Evolutionary conservation across 2,113 vertebrate species (phyloP).

Genomic region (Cyprinodon tularosa): DNA sequence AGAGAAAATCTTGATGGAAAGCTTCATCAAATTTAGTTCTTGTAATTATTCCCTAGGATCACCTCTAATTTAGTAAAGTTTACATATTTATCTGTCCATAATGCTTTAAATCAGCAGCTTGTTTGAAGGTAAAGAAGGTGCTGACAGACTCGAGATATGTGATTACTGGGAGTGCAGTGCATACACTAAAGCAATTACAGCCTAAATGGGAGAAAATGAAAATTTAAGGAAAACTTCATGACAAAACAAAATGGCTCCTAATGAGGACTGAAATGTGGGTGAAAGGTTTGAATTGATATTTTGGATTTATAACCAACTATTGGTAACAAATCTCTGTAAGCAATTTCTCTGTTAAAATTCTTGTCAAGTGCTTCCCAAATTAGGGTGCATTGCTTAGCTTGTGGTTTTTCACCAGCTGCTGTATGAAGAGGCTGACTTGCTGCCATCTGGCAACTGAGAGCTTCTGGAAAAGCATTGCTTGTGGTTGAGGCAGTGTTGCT

Average conservation of each 20-base stretch:
- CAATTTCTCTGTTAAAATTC: background rate
- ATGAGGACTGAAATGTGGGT: background rate
- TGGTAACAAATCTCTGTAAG: background rate
- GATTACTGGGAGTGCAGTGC: slow-evolving; percentile 2
- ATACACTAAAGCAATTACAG: slow-evolving; percentile 1
- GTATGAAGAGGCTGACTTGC: background rate
- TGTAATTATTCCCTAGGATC: background rate
- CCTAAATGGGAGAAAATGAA: slow-evolving; percentile 5
- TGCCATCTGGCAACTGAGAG: background rate
- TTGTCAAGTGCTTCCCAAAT: background rate
- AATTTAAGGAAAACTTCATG: background rate
- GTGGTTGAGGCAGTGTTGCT: background rate
- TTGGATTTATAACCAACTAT: background rate
- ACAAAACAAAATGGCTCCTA: background rate
- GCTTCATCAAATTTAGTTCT: background rate
- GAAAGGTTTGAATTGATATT: background rate
- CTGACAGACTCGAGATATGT: slow-evolving; percentile 20
- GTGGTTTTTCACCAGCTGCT: background rate
- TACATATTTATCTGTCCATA: background rate
- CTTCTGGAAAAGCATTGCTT: background rate
- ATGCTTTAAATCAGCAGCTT: background rate
- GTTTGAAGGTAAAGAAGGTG: slow-evolving; percentile 20
- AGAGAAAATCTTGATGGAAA: too few relatives aligned
- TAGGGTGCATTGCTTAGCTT: background rate
- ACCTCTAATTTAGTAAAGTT: background rate